Evolutionary conservation across 2,888 invertebrate genomes (phyloP).

Genomic region (Apantesis nais): DNA sequence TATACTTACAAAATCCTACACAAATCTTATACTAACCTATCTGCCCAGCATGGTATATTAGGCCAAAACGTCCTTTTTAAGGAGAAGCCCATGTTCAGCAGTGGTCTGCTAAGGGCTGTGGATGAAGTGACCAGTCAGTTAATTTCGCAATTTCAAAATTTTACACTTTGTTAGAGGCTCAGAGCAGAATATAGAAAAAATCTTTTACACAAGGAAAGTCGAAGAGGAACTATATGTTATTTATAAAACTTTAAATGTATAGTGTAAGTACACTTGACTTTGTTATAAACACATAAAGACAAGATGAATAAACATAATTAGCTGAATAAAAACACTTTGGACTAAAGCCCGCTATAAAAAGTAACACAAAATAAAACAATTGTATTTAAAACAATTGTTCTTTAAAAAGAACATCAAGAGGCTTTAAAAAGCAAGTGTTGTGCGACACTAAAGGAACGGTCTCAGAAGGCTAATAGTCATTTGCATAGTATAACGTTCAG

Average conservation of each 20-base stretch:
- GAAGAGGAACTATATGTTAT: background rate
- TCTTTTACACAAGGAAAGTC: background rate
- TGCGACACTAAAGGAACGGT: slow-evolving; percentile 11
- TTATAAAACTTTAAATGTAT: background rate
- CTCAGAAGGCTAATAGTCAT: slow-evolving; percentile 13
- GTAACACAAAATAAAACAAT: slow-evolving; percentile 25
- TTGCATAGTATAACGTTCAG: slow-evolving; percentile 17
- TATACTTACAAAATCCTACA: too few species aligned
- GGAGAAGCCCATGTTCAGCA: too few species aligned
- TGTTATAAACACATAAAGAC: background rate
- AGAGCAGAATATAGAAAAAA: background rate
- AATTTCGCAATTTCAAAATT: background rate
- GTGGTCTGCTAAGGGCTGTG: too few species aligned
- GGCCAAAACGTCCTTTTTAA: too few species aligned
- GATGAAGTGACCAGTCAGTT: background rate
- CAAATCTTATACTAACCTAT: too few species aligned
- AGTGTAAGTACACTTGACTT: background rate
- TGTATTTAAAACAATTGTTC: slow-evolving; percentile 33
- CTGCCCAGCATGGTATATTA: too few species aligned
- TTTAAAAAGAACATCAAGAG: slow-evolving; percentile 3
- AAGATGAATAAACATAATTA: background rate
- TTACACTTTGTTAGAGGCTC: background rate
- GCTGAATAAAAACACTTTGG: slow-evolving; percentile 1
- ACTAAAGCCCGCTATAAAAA: slow-evolving; percentile 27
- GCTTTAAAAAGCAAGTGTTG: slow-evolving; percentile 10